Base-by-base conservation (phyloP, 2,888 invertebrate genomes). In the Podabrus alpinus region DNA sequence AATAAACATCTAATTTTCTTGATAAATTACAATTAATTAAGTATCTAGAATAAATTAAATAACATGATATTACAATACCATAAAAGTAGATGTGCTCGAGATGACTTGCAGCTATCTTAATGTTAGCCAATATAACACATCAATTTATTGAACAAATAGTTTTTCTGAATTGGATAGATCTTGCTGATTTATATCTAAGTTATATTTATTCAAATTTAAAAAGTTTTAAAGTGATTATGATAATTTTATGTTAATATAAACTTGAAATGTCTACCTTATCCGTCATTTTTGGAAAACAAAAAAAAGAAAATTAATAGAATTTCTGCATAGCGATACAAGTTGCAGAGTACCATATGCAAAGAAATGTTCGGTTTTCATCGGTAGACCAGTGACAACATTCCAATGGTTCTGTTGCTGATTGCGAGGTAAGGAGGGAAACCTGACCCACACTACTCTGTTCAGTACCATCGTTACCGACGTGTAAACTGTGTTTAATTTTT, bases 381-480 rank as follows among this genome's bases (percentile, higher is more conserved):
- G 85, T 83, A 81, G 83, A 79, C 83, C 83, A 83, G 83, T 84
- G 85, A 86, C 86, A 85, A 83, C 86, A 86, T 86, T 86, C 86
- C 86, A 83, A 79, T 81, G 83, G 82, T 81, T 72, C 77, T 79
- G 74, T 74, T 16, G 70, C 62, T 64, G 19, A 64, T 64, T 61
- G 74, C 67, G 71, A 67, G 59, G 70, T 70, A 69, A 79, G 78
- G 79, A 80, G 81, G 79, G 80, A 79, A 79, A 82, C 82, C 82
- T 83, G 81, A 82, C 80, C 81, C 79, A 79, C 78, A 77, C 80
- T 77, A 79, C 76, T 77, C 77, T 73, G 74, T 72, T 72, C 80
- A 81, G 80, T 79, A 78, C 79, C 75, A 45, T 76, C 72, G 76
- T 79, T 80, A 80, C 79, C 73, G 74, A 73, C 77, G 80, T 25